Conservation (phyloP, 2,888 invertebrate genomes). For the Sepioteuthis lessoniana region DNA sequence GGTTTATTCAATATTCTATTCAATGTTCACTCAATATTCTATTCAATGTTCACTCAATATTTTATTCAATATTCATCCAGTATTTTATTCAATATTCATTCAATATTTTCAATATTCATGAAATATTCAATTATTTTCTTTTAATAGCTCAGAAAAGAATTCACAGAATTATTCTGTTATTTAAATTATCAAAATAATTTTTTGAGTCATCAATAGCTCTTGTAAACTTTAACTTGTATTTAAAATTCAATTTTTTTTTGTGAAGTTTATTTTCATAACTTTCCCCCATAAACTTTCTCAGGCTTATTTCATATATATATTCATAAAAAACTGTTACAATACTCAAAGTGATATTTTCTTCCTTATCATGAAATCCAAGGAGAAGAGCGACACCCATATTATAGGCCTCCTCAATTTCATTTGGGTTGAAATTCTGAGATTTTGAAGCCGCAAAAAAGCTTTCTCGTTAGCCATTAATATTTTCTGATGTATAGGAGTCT, state of each 20-base stretch:
- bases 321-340: not conserved
- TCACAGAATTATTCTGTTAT: not conserved
- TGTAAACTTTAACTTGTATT: too few relatives aligned
- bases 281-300: not conserved
- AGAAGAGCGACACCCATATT: conserved; percentile 7
- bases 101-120: too few relatives aligned
- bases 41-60: too few relatives aligned
- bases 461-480: not conserved
- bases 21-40: too few relatives aligned
- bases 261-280: not conserved
- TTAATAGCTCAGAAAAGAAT: not conserved
- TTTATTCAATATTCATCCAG: too few relatives aligned
- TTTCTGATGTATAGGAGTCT: not conserved
- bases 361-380: not conserved
- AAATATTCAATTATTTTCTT: too few relatives aligned
- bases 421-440: not conserved
- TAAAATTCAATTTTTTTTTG: not conserved
- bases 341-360: too few relatives aligned
- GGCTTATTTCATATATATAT: not conserved
- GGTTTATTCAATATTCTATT: not conserved
- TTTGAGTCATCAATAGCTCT: not conserved
- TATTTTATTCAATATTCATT: too few relatives aligned
- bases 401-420: not conserved
- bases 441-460: not conserved
- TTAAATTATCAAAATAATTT: not conserved